Evolutionary conservation across 1,140 invertebrate genomes (phyloP), one percentile per base, ranked within the genome.

Genomic region (Thaumetopoea pityocampa): DNA sequence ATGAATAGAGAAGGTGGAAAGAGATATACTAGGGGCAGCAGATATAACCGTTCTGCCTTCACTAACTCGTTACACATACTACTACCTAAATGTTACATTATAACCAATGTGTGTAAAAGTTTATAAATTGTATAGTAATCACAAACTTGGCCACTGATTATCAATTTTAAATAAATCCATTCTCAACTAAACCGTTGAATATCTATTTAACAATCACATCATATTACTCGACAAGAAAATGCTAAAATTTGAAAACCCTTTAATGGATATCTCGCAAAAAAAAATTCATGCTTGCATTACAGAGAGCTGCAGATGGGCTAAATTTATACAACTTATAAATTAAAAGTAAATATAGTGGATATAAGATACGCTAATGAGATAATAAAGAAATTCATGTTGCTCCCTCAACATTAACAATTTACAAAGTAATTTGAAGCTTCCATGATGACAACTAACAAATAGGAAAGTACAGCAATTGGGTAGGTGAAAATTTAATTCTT

Each of bases 61-160:
- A 50, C 69, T 78, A 70, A 66, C 56, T 58, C 34, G 68, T 67
- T 83, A 83, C 67, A 79, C 67, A 66, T 61, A 65, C 76, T 80
- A 80, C 74, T 59, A 45, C 77, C 69, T 79, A 83, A 72, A 73
- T 66, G 59, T 66, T 65, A 74, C 51, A 59, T 53, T 69, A 68
- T 67, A 68, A 69, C 70, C 59, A n/a, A 71, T 62, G 64, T 74
- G 51, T 76, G 76, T 83, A 83, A 71, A 83, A 71, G 67, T 67
- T 70, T 73, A 83, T 70, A 76, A 80, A 77, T 60, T 69, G 71
- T 76, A 78, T 76, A 79, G 48, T 69, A 69, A 67, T 77, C 57
- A 62, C 73, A 83, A 80, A 77, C 52, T 83, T 77, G 74, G 73
- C 74, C 66, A 60, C 67, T 68, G 56, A 67, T 64, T 68, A 62